Evolutionary conservation across 2,113 vertebrate species (phyloP), one percentile per base, ranked within the genome.

Genomic region (Salvelinus sp.): DNA sequence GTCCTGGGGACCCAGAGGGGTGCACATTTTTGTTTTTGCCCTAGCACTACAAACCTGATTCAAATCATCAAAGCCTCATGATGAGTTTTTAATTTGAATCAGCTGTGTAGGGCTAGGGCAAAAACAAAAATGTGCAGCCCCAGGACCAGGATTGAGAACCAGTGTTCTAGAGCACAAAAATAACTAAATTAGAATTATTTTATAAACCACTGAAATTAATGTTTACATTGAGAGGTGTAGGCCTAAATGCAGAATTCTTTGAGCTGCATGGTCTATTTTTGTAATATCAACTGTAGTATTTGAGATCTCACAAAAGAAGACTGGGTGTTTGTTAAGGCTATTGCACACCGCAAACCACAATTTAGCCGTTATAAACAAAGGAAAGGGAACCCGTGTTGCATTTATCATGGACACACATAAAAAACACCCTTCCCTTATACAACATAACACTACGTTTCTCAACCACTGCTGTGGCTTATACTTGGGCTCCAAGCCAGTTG

Each of bases 361-460:
- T 78, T 75, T 82, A 90, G 85, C 89, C 89, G 87, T 93, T 93
- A 82, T 77, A 76, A 73, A 86, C 63, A 86, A 89, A 89, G 82
- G 81, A 88, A 90, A 91, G 73, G 82, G 83, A 88, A 92, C 83
- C 81, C 82, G 1, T 25, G 73, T 87, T 87, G 83, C 86, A 82
- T 87, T 92, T 85, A 90, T 90, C 84, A 75, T 81, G 79, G 75
- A 87, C 82, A 79, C 82, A 85, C 48, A 80, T 79, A 86, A 84
- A 54, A 16, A 90, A 90, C 92, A 91, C 82, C 89, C 88, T 91
- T 92, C 89, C 88, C 50, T 14, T 85, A 86, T 86, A 82, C 83
- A 84, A 86, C 84, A 89, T 70, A 67, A 66, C 18, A 23, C 70
- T 33, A 28, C 13, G 25, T 90, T 90, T 86, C 83, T 82, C 81